Conservation (phyloP, 2,113 vertebrate genomes). For the Coturnix japonica region DNA sequence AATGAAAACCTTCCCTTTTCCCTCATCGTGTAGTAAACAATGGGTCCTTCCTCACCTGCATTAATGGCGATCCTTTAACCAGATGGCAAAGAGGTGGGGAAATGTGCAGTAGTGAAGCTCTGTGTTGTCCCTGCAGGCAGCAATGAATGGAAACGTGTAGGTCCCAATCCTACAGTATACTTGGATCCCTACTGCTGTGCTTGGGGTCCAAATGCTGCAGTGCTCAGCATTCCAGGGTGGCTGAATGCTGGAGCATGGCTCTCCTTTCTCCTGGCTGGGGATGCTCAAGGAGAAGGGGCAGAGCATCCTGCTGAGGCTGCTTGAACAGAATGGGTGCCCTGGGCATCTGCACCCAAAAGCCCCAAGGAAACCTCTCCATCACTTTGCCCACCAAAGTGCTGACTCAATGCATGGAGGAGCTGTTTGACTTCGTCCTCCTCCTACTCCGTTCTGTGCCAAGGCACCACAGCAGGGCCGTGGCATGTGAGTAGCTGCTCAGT, state of each 20-base stretch:
- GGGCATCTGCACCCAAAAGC: rapidly evolving
- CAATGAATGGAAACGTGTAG: neutral
- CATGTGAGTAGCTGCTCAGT: slow-evolving; percentile 56
- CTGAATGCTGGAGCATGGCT: neutral
- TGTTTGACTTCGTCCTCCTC: neutral
- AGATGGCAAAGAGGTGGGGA: slow-evolving; percentile 7
- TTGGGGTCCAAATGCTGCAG: neutral
- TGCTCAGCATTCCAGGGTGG: rapidly evolving
- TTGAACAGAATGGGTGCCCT: rapidly evolving
- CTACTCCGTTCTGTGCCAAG: neutral
- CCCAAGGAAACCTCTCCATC: neutral
- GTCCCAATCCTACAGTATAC: neutral
- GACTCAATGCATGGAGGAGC: neutral
- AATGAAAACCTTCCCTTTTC: slow-evolving; percentile 27
- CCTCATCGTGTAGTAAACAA: neutral
- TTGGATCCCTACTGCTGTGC: neutral
- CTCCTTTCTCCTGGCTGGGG: neutral
- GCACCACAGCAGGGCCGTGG: neutral
- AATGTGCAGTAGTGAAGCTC: neutral
- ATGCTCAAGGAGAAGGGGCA: neutral
- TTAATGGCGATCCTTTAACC: slow-evolving; percentile 30
- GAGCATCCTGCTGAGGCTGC: neutral
- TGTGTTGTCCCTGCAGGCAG: neutral
- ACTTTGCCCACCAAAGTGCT: neutral
- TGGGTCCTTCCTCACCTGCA: slow-evolving; percentile 43